Evolutionary conservation across 2,113 vertebrate species (phyloP).

Genomic region (Epinephelus lanceolatus): DNA sequence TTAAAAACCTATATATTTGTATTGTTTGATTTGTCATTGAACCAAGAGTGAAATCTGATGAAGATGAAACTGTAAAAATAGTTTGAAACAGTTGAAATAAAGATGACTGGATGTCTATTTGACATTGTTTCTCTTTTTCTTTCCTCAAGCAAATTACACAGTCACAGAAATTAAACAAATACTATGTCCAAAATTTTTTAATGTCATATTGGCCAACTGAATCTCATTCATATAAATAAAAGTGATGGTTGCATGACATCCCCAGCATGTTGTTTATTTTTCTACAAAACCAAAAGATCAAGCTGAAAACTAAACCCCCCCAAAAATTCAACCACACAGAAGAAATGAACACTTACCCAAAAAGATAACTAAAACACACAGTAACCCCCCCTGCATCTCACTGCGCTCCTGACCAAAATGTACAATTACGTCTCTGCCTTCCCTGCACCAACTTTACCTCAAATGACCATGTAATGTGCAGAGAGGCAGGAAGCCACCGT

Average conservation of each 20-base stretch:
- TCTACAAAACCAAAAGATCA: conserved; percentile 13
- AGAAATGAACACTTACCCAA: conserved; percentile 27
- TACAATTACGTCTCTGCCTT: conserved; percentile 74
- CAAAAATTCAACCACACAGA: conserved; percentile 49
- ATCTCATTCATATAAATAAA: conserved; percentile 18
- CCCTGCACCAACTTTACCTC: conserved; percentile 69
- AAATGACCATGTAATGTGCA: conserved; percentile 74
- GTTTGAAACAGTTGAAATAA: conserved; percentile 56
- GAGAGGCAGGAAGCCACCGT: conserved; percentile 63
- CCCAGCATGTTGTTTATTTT: conserved; percentile 49
- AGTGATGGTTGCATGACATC: conserved; percentile 21
- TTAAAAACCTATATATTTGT: not conserved
- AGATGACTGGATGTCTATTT: conserved; percentile 15
- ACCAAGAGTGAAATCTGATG: not conserved
- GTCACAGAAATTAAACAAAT: not conserved
- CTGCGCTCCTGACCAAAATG: conserved; percentile 49
- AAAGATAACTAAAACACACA: conserved; percentile 53
- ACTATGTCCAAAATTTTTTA: not conserved
- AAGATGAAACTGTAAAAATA: conserved; percentile 12
- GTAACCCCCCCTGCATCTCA: conserved; percentile 43
- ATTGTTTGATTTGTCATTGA: not conserved
- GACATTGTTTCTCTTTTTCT: conserved; percentile 16
- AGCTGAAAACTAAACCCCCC: not conserved
- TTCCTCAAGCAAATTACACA: conserved; percentile 8
- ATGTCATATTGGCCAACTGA: not conserved